Conservation (phyloP, 2,888 invertebrate genomes). For the Chamaedrilus cognettii region DNA sequence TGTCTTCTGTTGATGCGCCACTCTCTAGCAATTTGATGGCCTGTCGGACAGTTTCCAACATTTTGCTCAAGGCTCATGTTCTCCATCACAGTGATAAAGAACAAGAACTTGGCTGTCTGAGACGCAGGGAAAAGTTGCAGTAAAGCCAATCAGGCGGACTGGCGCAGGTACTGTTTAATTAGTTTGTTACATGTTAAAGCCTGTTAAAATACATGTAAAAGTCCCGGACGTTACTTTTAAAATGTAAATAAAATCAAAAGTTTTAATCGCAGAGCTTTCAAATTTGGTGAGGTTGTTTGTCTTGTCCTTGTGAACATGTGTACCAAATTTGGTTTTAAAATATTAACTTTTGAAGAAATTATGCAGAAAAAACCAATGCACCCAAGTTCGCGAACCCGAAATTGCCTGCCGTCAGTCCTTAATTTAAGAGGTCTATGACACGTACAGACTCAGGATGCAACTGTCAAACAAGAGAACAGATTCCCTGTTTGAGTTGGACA, state of each 20-base stretch:
- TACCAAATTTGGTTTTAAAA: neutral
- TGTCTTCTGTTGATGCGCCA: neutral
- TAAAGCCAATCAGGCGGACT: neutral
- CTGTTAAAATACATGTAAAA: neutral
- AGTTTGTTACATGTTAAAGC: neutral
- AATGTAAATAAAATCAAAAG: neutral
- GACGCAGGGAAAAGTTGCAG: constrained; percentile 9
- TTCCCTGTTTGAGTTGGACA: no score
- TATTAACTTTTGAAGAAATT: neutral
- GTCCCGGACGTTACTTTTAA: neutral
- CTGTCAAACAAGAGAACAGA: no score
- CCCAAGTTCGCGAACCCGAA: constrained; percentile 12
- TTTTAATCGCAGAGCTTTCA: neutral
- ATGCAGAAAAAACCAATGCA: neutral
- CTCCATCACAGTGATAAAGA: constrained; percentile 4
- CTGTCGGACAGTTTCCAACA: neutral
- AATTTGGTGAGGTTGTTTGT: neutral
- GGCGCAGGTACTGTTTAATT: no score
- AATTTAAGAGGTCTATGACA: constrained; percentile 14
- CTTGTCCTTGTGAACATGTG: neutral
- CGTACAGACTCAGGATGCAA: no score
- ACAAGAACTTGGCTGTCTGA: constrained; percentile 2
- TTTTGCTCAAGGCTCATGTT: constrained; percentile 6
- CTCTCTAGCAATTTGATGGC: neutral
- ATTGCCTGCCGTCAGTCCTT: constrained; percentile 9